A percentile compares a stretch with the other conserved stretches of the same genome.
These are phyloP conservation scores for Stegana nigrithorax DNA, from an alignment of 2,888 invertebrate genomes.

Conservation along the genomic window DNA sequence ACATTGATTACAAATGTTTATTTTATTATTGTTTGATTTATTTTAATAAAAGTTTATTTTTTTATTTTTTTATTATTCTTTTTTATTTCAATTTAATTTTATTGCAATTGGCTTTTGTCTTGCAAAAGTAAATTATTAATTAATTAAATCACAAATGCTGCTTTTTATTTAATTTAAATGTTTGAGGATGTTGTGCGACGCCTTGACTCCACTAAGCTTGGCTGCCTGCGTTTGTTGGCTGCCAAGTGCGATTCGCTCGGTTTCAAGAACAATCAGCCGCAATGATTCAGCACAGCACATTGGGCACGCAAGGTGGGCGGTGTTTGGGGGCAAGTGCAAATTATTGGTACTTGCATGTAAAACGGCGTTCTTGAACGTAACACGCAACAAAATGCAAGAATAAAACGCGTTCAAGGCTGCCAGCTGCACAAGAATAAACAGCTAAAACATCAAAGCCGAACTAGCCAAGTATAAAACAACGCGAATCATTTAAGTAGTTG, in stretches of 20 bases:
- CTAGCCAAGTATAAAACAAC: background rate
- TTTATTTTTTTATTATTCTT: background rate
- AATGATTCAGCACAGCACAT: no score
- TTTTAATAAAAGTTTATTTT: background rate
- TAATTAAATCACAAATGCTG: background rate
- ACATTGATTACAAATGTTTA: conserved; percentile 48
- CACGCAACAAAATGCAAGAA: conserved; percentile 15
- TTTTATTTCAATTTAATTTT: no score
- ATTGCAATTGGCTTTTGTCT: no score
- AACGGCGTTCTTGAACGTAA: conserved; percentile 6
- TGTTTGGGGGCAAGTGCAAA: background rate
- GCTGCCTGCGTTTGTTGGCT: background rate
- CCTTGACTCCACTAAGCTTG: background rate
- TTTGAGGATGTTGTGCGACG: conserved; percentile 6
- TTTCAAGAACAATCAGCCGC: conserved; percentile 1
- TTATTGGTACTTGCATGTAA: background rate
- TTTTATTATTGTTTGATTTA: background rate
- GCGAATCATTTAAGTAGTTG: conserved; percentile 10
- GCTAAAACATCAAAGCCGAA: background rate
- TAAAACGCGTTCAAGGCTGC: conserved; percentile 32
- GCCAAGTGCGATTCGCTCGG: no score
- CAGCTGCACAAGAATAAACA: background rate
- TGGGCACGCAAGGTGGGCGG: background rate
- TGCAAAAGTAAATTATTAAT: no score
- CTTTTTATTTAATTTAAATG: conserved; percentile 8